Base-by-base conservation (phyloP, 23 tunicate genomes). In the Clavelina lepadiformis region DNA sequence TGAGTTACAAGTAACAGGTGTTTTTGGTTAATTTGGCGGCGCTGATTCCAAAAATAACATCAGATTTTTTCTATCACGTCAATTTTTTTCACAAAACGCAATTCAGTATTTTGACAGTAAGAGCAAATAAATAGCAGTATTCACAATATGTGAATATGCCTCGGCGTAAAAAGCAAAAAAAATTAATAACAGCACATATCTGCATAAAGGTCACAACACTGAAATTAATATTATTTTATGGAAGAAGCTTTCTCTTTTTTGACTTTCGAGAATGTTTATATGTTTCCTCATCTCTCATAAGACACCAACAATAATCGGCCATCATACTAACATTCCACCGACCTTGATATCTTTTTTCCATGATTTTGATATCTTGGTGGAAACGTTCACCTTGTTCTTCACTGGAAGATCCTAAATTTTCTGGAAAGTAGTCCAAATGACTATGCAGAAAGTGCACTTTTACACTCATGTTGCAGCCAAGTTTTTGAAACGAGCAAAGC, bases 291-390 rank as follows among this genome's bases (percentile, higher is more conserved):
- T 53, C 22, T 53, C 59, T 53, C 59, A 53, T 53, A 53, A 11
- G 59, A 53, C 59, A 53, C 59, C 21, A 53, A 27, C 59, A 53
- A 27, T 53, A 53, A 53, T 53, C 22, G 5, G 59, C 59, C 59
- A 53, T n/a, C 15, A 8, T 53, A 6, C 23, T 53, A n/a, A 53
- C 59, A 27, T 53, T 53, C 5, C 59, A 53, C 59, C 5, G 59
- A 53, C 59, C 59, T 53, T 53, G 59, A 27, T 53, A 53, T 53
- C 59, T 24, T 53, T 53, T n/a, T 53, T 53, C 59, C 59, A 53
- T 53, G 59, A n/a, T 53, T 53, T 53, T 53, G 59, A 53, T 53
- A 53, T 53, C 59, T 53, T 53, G 59, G 59, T 53, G 59, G 59
- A 53, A 53, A 53, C 59, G 59, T 53, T 53, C 22, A 53, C 15